phyloP scores from a whole-genome alignment of 2,888 invertebrate species.

The Athripsodes cinereus region DNA sequence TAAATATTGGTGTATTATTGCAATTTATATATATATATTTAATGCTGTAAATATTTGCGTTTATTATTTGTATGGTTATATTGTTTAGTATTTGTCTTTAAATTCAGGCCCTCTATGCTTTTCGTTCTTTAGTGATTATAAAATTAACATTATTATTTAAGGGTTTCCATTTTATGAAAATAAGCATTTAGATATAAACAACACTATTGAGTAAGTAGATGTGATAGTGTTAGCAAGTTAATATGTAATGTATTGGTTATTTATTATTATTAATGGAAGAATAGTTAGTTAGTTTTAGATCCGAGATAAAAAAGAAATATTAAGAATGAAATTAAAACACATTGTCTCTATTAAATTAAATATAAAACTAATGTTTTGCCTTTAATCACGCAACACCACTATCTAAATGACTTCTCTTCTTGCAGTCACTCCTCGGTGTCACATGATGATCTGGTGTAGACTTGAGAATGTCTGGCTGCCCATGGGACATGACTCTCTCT shows the following conservation, averaged over 20 bases:
- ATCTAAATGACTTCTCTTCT: conserved; percentile 42
- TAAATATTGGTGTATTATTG: no score
- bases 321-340: not conserved
- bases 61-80: no score
- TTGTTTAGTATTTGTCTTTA: not conserved
- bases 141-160: no score
- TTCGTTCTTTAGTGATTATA: not conserved
- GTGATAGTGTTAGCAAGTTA: no score
- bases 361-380: conserved; percentile 18
- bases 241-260: no score
- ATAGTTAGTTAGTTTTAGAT: no score
- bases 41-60: no score
- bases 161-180: no score
- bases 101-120: not conserved
- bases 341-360: not conserved
- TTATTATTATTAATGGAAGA: no score
- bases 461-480: conserved; percentile 78
- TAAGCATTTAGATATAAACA: no score
- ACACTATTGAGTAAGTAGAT: no score
- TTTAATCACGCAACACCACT: conserved; percentile 44
- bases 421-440: conserved; percentile 29
- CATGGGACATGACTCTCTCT: conserved; percentile 40
- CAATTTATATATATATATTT: no score
- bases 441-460: conserved; percentile 78
- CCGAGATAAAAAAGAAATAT: not conserved